A percentile compares a stretch with the other conserved stretches of the same genome.
Conservation (phyloP, 2,797 vertebrate species). For the Chloroceryle inda region DNA sequence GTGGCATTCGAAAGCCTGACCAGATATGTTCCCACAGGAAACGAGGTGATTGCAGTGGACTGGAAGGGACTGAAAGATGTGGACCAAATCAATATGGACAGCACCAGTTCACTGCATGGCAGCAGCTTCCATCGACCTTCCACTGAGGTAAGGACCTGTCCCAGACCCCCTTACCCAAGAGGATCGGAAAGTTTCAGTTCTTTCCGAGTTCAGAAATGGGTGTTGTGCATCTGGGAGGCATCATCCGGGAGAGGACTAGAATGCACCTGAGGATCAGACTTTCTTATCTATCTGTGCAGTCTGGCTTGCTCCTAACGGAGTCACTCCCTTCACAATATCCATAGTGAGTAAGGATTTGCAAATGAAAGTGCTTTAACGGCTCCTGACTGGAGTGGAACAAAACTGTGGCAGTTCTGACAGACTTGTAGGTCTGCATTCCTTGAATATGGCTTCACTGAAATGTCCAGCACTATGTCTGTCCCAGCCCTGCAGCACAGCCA, state of each 20-base stretch:
- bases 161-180: not conserved
- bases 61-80: conserved; percentile 98
- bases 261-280: not conserved
- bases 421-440: not conserved
- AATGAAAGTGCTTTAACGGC: not conserved
- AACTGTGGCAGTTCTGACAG: not conserved
- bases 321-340: not conserved
- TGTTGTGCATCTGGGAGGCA: not conserved
- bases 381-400: not conserved
- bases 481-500: not conserved
- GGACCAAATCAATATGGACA: conserved; percentile 95
- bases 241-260: not conserved
- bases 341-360: not conserved
- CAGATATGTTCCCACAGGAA: conserved; percentile 81
- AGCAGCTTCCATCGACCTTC: conserved; percentile 82
- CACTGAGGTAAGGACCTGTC: conserved; percentile 77
- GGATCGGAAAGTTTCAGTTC: not conserved
- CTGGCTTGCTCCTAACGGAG: not conserved
- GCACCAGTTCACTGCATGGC: conserved; percentile 82
- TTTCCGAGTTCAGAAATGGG: not conserved
- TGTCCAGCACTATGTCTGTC: not conserved
- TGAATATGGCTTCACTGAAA: not conserved
- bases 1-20: not conserved
- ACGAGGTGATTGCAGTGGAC: conserved; percentile 92
- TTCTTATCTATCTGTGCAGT: not conserved